Evolutionary conservation across 2,888 invertebrate species (phyloP).

Genomic region (Napeogenes sylphis): DNA sequence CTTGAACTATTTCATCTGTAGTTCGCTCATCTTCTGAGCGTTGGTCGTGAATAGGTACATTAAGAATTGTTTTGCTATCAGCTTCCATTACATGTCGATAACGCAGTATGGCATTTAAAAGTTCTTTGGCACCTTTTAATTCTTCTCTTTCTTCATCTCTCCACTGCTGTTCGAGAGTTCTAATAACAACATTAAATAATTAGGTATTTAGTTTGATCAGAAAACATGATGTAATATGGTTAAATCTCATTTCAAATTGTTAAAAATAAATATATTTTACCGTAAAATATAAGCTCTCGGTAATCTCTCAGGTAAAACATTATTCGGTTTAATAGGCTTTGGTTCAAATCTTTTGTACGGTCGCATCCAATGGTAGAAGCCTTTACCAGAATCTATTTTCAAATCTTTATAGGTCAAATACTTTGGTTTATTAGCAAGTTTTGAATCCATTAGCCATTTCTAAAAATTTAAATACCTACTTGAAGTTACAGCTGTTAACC

Average conservation of each 20-base stretch:
- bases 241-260: not conserved
- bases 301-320: constrained; percentile 49
- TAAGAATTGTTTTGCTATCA: constrained; percentile 48
- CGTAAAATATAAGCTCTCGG: constrained; percentile 63
- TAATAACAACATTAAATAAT: constrained; percentile 26
- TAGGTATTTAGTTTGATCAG: no score
- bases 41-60: constrained; percentile 51
- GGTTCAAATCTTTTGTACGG: constrained; percentile 58
- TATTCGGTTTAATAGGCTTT: constrained; percentile 48
- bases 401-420: constrained; percentile 58
- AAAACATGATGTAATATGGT: no score
- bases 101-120: constrained; percentile 53
- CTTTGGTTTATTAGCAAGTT: constrained; percentile 53
- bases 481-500: no score
- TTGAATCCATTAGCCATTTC: constrained; percentile 71
- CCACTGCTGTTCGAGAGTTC: constrained; percentile 65
- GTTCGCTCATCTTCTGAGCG: constrained; percentile 48
- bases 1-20: constrained; percentile 53
- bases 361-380: constrained; percentile 72
- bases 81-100: constrained; percentile 54
- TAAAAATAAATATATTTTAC: constrained; percentile 35
- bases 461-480: constrained; percentile 29
- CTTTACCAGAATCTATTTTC: constrained; percentile 57
- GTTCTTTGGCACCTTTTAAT: constrained; percentile 57
- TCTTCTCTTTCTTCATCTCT: constrained; percentile 43